These are phyloP conservation scores for Rotaria magnacalcarata DNA, from an alignment of 2,888 invertebrate genomes.

Conservation along the genomic window DNA sequence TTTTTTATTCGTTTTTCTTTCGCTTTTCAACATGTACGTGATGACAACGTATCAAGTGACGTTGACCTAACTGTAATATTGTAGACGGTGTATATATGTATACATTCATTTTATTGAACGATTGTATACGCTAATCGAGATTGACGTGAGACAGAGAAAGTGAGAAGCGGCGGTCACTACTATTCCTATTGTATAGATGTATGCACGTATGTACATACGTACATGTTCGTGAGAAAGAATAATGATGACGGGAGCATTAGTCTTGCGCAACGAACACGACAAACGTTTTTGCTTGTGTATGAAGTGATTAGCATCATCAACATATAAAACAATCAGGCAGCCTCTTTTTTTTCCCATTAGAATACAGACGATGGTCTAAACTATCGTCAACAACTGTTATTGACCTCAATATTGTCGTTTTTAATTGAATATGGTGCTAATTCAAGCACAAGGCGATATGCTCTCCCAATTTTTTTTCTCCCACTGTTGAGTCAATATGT, in stretches of 20 bases:
- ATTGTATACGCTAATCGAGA: neutral
- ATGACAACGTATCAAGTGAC: conserved; percentile 11
- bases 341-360: neutral
- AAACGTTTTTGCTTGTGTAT: neutral
- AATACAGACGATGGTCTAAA: neutral
- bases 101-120: conserved; percentile 22
- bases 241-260: neutral
- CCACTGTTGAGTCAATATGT: neutral
- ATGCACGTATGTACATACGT: neutral
- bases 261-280: neutral
- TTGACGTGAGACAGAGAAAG: conserved; percentile 20
- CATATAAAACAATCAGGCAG: neutral
- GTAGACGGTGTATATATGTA: neutral
- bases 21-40: neutral
- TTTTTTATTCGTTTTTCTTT: neutral
- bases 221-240: conserved; percentile 14
- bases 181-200: neutral
- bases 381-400: neutral
- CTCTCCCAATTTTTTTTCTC: neutral
- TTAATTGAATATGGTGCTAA: neutral
- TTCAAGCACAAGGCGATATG: neutral
- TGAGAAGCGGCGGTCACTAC: neutral
- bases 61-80: neutral
- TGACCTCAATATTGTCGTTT: neutral
- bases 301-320: conserved; percentile 3